Base-by-base conservation (phyloP, 2,113 vertebrate species). In the Aphelocoma coerulescens region DNA sequence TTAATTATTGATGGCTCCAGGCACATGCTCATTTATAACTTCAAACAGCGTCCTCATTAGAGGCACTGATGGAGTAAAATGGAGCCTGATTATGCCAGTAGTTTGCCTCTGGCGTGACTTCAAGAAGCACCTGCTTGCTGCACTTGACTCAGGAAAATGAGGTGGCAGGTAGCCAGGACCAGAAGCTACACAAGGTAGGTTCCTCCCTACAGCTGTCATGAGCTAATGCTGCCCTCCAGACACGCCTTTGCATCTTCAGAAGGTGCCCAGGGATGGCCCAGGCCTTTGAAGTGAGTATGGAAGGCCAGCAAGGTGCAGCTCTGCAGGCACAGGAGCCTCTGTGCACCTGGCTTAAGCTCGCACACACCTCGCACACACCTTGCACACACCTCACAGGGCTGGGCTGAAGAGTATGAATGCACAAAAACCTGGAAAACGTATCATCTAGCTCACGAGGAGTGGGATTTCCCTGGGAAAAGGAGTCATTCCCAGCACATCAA, bases 81-180 rank as follows among this genome's bases (percentile, higher is more conserved):
- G 76, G 93, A 85, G 83, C 71, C 93, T 59, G 62, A 91, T 88
- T 80, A 63, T 44, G 81, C 63, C 85, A 93, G 82, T 16, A 51
- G 75, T 88, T 93, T 93, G 90, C 90, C 79, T 80, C 75, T 94
- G 95, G 95, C 88, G 5, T 94, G 75, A 88, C 95, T 91, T 96
- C 88, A 96, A 94, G 93, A 96, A 90, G 88, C 91, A 95, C 92
- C 92, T 96, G 93, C 91, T 94, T 0, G 3, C 35, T 84, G 79
- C 91, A 94, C 93, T 93, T 96, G 90, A 93, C 85, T 90, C 79
- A 80, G 67, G 52, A 85, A 90, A 79, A 93, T 51, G 24, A 85
- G 79, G 79, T 88, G 90, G 82, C 92, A 78, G 65, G 63, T 86
- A 77, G 95, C 90, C 92, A 96, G 75, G 52, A 59, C 90, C 85